Evolutionary conservation across 2,797 vertebrate genomes (phyloP).

Genomic region (Peromyscus melanophrys): DNA sequence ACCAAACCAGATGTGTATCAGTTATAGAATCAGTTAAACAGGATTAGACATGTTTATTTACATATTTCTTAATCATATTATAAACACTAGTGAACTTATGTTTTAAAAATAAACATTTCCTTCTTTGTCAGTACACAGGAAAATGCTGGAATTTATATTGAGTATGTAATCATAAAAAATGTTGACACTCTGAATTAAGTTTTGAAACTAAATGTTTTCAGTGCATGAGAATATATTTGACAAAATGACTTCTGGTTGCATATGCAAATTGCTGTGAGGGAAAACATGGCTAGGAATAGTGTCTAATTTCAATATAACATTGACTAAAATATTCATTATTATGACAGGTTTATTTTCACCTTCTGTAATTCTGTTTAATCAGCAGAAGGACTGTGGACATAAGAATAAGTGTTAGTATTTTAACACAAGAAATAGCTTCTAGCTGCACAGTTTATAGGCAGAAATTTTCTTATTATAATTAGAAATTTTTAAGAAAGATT

Average conservation of each 20-base stretch:
- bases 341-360: slow-evolving; percentile 69
- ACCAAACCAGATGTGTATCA: not conserved
- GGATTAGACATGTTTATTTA: not conserved
- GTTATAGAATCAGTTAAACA: slow-evolving; percentile 32
- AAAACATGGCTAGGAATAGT: slow-evolving; percentile 58
- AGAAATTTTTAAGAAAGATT: slow-evolving; percentile 20
- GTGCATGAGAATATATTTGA: slow-evolving; percentile 42
- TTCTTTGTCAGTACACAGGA: slow-evolving; percentile 34
- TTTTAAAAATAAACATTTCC: slow-evolving; percentile 32
- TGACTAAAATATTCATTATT: slow-evolving; percentile 66
- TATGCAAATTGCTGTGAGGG: slow-evolving; percentile 60
- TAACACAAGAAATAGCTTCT: slow-evolving; percentile 38
- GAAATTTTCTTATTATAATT: slow-evolving; percentile 26
- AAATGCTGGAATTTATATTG: slow-evolving; percentile 45
- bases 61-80: slow-evolving; percentile 25
- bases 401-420: slow-evolving; percentile 66
- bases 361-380: slow-evolving; percentile 70
- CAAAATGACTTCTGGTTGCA: slow-evolving; percentile 41
- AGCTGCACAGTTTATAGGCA: not conserved
- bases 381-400: slow-evolving; percentile 39
- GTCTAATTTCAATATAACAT: slow-evolving; percentile 60
- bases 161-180: slow-evolving; percentile 34
- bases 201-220: slow-evolving; percentile 64
- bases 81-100: slow-evolving; percentile 24
- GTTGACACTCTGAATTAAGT: slow-evolving; percentile 50